Evolutionary conservation across 2,888 invertebrate species (phyloP).

Genomic region (Rhaphigaster nebulosa): DNA sequence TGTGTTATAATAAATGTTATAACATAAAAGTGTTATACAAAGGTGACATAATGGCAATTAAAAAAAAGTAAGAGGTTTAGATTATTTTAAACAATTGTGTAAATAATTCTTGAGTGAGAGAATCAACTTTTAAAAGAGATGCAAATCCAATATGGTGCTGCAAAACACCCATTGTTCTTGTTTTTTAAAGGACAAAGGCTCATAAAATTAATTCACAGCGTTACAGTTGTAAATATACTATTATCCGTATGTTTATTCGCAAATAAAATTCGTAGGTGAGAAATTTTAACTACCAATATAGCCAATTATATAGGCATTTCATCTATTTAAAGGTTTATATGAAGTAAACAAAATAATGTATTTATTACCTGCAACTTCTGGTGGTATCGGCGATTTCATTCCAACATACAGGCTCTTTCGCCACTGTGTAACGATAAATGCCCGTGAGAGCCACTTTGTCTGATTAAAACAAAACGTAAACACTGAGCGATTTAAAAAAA

Average conservation of each 20-base stretch:
- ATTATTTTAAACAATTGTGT: background rate
- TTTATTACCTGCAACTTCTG: background rate
- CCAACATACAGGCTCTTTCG: background rate
- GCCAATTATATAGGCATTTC: background rate
- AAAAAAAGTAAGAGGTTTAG: background rate
- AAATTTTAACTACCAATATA: background rate
- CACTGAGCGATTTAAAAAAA: background rate
- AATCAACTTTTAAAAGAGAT: background rate
- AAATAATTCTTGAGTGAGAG: too few relatives aligned
- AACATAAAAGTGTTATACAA: background rate
- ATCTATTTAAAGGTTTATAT: background rate
- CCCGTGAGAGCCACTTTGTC: constrained; percentile 21
- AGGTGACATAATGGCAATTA: background rate
- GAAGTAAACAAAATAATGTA: background rate
- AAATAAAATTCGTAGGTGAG: background rate
- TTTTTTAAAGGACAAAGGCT: background rate
- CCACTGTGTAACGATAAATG: background rate
- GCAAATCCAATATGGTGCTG: background rate
- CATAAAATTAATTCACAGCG: background rate
- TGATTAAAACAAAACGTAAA: background rate
- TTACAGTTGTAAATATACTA: background rate
- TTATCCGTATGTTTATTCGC: background rate
- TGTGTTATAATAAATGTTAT: too few relatives aligned
- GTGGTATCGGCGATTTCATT: background rate
- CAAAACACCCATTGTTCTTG: background rate